Base-by-base conservation (phyloP, 2,888 invertebrate genomes). In the Tetheella fluctuosa region DNA sequence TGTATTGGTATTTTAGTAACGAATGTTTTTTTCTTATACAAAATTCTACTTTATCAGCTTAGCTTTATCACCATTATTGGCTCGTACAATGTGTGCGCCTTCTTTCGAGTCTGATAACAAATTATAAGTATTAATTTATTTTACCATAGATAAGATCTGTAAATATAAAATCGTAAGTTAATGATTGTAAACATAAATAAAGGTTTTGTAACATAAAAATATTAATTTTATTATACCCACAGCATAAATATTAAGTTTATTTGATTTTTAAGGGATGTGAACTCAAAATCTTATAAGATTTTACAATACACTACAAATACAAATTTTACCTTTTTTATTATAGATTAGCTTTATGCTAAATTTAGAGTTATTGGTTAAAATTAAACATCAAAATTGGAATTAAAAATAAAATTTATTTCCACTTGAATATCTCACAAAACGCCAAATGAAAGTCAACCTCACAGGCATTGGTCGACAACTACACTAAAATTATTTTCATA, bases 331-430 rank as follows among this genome's bases (percentile, higher is more conserved):
- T 3, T 28, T 28, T 28, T 28, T 28, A 28, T 28, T n/a, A n/a
- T n/a, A n/a, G n/a, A n/a, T n/a, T n/a, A n/a, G n/a, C n/a, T n/a
- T n/a, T n/a, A n/a, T n/a, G n/a, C n/a, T n/a, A n/a, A n/a, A n/a
- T 25, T 25, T 6, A 6, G 6, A 37, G 13, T 13, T 1, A 15
- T 13, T 48, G 59, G 53, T 23, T 58, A 60, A 75, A 78, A 78
- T 62, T 73, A 84, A 88, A 81, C 74, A 67, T 70, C 70, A 64
- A 15, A 55, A 60, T 68, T 84, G 90, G 90, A 92, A 91, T 92
- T 92, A 90, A 92, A 92, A 92, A 91, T 92, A 91, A 91, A 90
- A 88, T 92, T 89, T 92, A 91, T 91, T 91, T 90, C 88, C 90
- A 90, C 83, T 89, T 90, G 90, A 88, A 89, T 87, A 88, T 86